phyloP scores from a whole-genome alignment of 1,140 invertebrate species.

The Berghia stephanieae region DNA sequence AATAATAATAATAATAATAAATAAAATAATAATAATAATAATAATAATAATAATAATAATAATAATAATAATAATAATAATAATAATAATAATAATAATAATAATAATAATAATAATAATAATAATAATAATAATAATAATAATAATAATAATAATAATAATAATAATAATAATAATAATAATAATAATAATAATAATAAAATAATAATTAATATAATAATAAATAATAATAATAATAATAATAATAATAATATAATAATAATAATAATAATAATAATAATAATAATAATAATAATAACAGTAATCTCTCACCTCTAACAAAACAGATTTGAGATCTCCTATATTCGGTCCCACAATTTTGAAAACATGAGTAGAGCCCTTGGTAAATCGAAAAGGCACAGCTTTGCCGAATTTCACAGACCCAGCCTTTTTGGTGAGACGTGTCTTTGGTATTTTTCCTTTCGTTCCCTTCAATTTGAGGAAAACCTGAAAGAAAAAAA shows the following conservation, averaged over 20 bases:
- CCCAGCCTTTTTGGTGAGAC: conserved; percentile 62
- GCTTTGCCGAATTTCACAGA: conserved; percentile 57
- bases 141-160: neutral
- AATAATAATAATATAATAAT: neutral
- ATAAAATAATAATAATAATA: neutral
- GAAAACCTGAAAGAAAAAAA: conserved; percentile 51
- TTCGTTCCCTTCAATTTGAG: conserved; percentile 60
- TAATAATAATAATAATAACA: neutral
- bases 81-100: neutral
- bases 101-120: neutral
- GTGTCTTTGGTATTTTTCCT: conserved; percentile 59
- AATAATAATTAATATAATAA: neutral
- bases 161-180: conserved; percentile 4
- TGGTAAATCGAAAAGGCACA: conserved; percentile 58
- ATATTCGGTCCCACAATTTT: conserved; percentile 62
- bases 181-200: neutral
- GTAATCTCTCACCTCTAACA: conserved; percentile 57
- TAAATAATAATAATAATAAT: neutral
- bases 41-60: neutral
- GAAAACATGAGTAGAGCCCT: conserved; percentile 63
- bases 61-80: conserved; percentile 3
- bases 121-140: neutral
- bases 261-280: conserved; percentile 3
- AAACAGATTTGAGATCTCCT: conserved; percentile 60
- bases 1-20: conserved; percentile 11